These are phyloP conservation scores for Diadumene lineata DNA, from an alignment of 92 coral and sea anemone genomes.

Conservation along the genomic window DNA sequence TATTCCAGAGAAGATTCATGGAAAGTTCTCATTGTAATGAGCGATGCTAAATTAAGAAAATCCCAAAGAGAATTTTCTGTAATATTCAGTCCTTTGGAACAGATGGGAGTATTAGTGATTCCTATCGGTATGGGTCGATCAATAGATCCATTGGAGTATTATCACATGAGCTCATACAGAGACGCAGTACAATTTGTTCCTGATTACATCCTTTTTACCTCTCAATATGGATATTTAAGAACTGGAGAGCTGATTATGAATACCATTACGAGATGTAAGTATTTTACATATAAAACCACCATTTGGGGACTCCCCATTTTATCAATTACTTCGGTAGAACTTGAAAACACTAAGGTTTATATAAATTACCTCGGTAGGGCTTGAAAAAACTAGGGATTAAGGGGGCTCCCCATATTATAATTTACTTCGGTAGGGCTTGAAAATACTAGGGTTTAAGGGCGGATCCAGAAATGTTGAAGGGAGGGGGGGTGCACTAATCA, in stretches of 20 bases:
- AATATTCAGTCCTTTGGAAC: constrained; percentile 8
- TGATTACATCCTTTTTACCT: constrained; percentile 22
- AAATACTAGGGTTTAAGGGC: too few species aligned
- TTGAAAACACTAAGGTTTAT: too few species aligned
- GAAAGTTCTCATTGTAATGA: constrained; percentile 37
- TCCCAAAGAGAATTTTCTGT: neutral
- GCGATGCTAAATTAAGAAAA: constrained; percentile 9
- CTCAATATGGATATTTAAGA: constrained; percentile 16
- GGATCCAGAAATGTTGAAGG: too few species aligned
- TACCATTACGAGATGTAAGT: constrained; percentile 27
- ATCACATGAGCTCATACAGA: constrained; percentile 29
- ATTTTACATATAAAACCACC: too few species aligned
- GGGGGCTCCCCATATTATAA: too few species aligned
- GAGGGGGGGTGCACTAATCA: too few species aligned
- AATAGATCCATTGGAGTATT: constrained; percentile 21
- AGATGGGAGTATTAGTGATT: constrained; percentile 20
- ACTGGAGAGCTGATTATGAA: constrained; percentile 25
- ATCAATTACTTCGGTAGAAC: neutral
- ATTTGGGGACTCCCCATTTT: too few species aligned
- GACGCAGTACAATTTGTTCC: constrained; percentile 25
- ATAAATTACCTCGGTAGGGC: too few species aligned
- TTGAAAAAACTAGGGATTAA: too few species aligned
- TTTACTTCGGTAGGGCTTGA: too few species aligned
- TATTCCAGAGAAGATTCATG: constrained; percentile 24
- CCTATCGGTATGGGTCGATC: constrained; percentile 29